Evolutionary conservation across 64 coral and sea anemone species (phyloP).

Genomic region (Trachythela sp.): DNA sequence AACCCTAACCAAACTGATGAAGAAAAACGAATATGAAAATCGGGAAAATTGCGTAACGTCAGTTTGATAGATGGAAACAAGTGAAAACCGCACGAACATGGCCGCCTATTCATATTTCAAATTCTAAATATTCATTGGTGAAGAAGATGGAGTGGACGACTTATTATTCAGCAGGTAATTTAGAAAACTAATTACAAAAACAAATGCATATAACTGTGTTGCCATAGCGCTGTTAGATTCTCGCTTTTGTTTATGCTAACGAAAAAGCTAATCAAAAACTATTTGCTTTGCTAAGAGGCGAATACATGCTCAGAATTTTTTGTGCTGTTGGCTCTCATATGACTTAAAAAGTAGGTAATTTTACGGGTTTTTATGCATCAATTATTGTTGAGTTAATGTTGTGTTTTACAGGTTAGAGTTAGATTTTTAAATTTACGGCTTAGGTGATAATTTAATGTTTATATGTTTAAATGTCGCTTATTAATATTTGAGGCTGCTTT

Average conservation of each 20-base stretch:
- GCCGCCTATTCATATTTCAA: too few species aligned
- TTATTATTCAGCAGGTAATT: background rate
- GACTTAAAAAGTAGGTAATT: background rate
- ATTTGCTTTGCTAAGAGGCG: background rate
- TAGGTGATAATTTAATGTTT: too few species aligned
- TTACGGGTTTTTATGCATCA: background rate
- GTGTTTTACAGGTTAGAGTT: too few species aligned
- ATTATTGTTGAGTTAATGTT: background rate
- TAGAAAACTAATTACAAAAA: background rate
- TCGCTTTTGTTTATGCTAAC: background rate
- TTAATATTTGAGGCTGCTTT: too few species aligned
- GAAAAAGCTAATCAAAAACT: background rate
- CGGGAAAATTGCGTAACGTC: too few species aligned
- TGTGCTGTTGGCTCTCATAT: background rate
- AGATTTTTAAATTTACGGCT: too few species aligned
- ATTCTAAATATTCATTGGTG: background rate
- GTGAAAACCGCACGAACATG: too few species aligned
- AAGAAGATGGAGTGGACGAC: background rate
- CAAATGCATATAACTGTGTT: background rate
- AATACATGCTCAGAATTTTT: background rate
- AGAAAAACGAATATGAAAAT: too few species aligned
- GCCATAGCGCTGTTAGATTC: background rate
- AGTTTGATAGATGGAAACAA: too few species aligned
- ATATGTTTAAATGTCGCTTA: too few species aligned
- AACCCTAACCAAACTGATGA: too few species aligned